Base-by-base conservation (phyloP, 2,888 invertebrate species). In the Petrolisthes cinctipes region DNA sequence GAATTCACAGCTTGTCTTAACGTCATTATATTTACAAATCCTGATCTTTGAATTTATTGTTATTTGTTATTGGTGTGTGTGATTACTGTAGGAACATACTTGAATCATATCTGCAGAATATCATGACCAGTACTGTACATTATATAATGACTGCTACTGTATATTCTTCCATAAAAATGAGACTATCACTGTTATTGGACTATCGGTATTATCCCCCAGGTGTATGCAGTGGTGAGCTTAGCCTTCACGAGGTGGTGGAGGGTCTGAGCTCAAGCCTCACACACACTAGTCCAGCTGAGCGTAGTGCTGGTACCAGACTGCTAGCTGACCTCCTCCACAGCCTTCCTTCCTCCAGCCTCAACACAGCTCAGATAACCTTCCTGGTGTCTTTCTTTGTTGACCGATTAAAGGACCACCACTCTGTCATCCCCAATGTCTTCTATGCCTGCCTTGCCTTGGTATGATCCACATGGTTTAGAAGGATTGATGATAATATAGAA, bases 331-430 rank as follows among this genome's bases (percentile, higher is more conserved):
- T 89, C 5, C 86, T 91, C 17, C 86, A 85, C 61, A 11, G 57
- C 4, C 82, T 91, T 4, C 87, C 89, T 1, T 23, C 54, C 4
- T 14, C 81, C 71, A 76, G 54, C 20, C 85, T 91, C 11, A 81
- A 61, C 23, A 20, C 66, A 0, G 85, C 86, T 7, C 86, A 90
- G 66, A 54, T 81, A 5, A 53, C 75, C 17, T 91, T 90, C 82
- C 61, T 91, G n/a, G 73, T 82, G 51, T 23, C 89, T 0, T 90
- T 91, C 75, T 88, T 90, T 37, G 73, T 88, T 11, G 89, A 91
- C 66, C 86, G 90, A 11, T 76, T 90, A 37, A 88, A 86, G 68
- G 90, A 91, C 82, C 91, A 91, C 61, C 90, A 89, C 73, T 83
- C 83, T 84, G 90, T 91, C 14, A 61, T 87, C 14, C 89, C 90